A percentile compares a stretch with the other conserved stretches of the same genome.
phyloP scores from a whole-genome alignment of 2,888 invertebrate species.

The Zelleria hepariella region DNA sequence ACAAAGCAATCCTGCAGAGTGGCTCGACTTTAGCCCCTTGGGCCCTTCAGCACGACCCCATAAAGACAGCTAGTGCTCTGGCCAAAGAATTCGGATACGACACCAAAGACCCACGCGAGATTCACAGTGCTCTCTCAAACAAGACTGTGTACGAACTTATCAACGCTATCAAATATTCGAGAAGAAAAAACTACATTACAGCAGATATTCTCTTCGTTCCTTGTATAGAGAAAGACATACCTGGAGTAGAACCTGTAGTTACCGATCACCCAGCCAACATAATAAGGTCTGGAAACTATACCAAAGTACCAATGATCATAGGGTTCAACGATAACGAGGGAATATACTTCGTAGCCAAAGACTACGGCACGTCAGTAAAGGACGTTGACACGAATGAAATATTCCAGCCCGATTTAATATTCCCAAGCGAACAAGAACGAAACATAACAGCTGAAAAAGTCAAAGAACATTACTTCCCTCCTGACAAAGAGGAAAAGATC shows the following conservation, averaged over 20 bases:
- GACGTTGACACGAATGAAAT: slow-evolving; percentile 29
- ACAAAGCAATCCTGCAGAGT: slow-evolving; percentile 55
- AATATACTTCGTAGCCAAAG: slow-evolving; percentile 47
- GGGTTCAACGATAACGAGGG: slow-evolving; percentile 59
- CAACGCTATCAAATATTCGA: slow-evolving; percentile 33
- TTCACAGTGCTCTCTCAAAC: slow-evolving; percentile 42
- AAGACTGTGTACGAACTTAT: slow-evolving; percentile 41
- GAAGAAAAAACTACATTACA: slow-evolving; percentile 46
- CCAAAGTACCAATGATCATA: slow-evolving; percentile 58
- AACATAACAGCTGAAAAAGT: slow-evolving; percentile 39
- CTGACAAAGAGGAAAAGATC: slow-evolving; percentile 40
- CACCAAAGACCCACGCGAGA: slow-evolving; percentile 45
- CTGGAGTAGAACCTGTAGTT: slow-evolving; percentile 46
- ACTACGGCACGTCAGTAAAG: slow-evolving; percentile 43
- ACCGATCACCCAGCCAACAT: slow-evolving; percentile 43
- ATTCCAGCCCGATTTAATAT: slow-evolving; percentile 42
- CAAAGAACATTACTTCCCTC: slow-evolving; percentile 41
- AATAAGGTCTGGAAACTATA: slow-evolving; percentile 47
- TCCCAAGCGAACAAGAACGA: slow-evolving; percentile 37
- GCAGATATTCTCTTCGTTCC: slow-evolving; percentile 49
- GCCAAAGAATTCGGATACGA: slow-evolving; percentile 48
- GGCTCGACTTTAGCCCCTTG: slow-evolving; percentile 54
- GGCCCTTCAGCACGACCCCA: slow-evolving; percentile 50
- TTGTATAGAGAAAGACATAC: slow-evolving; percentile 46
- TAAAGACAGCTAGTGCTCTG: slow-evolving; percentile 40